These are phyloP conservation scores for Ichneumon xanthorius DNA, from an alignment of 2,888 invertebrate genomes.

Conservation along the genomic window DNA sequence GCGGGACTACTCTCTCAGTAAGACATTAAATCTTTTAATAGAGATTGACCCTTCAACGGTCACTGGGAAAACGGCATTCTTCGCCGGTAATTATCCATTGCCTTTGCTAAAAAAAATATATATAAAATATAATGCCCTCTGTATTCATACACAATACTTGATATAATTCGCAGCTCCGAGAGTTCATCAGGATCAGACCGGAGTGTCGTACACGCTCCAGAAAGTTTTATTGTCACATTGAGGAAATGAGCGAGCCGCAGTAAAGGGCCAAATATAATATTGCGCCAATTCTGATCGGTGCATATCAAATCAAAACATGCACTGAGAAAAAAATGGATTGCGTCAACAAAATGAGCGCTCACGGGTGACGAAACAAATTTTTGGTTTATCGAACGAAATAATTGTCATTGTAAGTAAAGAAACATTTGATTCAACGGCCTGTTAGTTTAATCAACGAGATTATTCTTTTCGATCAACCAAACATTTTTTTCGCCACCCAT, in stretches of 20 bases:
- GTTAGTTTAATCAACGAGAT: no score
- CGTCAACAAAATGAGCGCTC: no score
- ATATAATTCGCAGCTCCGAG: not conserved
- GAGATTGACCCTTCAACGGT: slow-evolving; percentile 11
- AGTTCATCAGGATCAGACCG: not conserved
- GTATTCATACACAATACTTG: not conserved
- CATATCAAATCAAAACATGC: not conserved
- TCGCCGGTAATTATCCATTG: not conserved
- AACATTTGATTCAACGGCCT: no score
- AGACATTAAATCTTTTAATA: slow-evolving; percentile 17
- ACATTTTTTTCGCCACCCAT: no score
- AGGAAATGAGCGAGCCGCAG: slow-evolving; percentile 37
- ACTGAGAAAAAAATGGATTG: no score
- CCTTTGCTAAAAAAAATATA: not conserved
- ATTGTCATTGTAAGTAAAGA: no score
- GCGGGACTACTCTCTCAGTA: not conserved
- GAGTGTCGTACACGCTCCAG: not conserved
- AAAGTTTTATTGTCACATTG: slow-evolving; percentile 54
- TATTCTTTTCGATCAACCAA: no score
- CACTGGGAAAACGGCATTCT: slow-evolving; percentile 13
- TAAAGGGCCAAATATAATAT: slow-evolving; percentile 52
- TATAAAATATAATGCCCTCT: not conserved
- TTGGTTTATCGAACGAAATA: no score
- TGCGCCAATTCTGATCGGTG: slow-evolving; percentile 16
- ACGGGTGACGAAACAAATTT: no score